Percentiles rank a stretch among this genome's conserved stretches.
phyloP scores from a whole-genome alignment of 2,888 invertebrate genomes.

The Philonicus albiceps region DNA sequence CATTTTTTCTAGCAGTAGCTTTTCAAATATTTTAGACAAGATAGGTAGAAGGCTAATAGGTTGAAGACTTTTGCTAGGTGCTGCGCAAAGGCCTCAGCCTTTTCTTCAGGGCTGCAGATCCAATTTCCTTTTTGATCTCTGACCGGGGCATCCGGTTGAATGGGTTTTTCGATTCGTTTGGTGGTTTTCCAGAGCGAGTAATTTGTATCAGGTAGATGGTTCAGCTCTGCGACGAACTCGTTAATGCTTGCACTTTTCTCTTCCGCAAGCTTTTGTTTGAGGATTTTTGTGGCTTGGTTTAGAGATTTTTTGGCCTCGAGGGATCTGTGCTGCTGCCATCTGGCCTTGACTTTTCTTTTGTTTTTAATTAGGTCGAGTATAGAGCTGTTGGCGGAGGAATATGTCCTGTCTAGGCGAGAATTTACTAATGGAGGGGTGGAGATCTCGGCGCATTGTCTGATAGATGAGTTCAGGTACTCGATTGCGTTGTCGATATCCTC shows the following conservation, averaged over 20 bases:
- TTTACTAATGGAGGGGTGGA: neutral
- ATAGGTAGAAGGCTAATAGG: neutral
- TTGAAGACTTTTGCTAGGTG: neutral
- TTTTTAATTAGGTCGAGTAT: neutral
- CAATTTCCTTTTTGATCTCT: too few relatives aligned
- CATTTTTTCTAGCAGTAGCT: neutral
- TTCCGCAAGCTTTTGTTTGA: neutral
- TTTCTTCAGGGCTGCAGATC: neutral
- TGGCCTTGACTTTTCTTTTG: neutral
- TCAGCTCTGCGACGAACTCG: neutral
- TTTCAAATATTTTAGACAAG: neutral
- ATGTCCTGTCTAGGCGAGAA: neutral
- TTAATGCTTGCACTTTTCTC: neutral
- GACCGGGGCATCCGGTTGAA: too few relatives aligned
- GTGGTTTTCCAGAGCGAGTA: neutral
- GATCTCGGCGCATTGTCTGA: neutral
- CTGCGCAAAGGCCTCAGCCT: neutral
- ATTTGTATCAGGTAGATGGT: neutral
- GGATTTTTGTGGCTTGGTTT: neutral
- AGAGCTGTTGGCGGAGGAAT: neutral
- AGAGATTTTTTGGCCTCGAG: neutral
- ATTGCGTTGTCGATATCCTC: neutral
- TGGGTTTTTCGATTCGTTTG: too few relatives aligned
- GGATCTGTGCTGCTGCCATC: neutral
- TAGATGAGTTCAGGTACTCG: neutral